phyloP scores from a whole-genome alignment of 2,113 vertebrate genomes.

The Tautogolabrus adspersus region DNA sequence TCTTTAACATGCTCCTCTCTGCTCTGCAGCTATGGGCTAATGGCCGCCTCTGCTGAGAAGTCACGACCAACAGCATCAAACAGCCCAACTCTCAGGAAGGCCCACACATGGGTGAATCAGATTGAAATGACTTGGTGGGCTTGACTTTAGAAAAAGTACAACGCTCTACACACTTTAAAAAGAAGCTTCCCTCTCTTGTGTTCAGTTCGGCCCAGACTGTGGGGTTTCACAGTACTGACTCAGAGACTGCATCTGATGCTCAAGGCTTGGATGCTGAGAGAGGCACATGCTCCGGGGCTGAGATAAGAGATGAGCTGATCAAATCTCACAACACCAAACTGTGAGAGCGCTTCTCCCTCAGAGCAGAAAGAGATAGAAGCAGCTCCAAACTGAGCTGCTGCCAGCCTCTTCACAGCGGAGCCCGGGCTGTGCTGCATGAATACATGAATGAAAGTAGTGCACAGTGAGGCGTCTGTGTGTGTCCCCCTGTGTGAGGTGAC shows the following conservation, averaged over 20 bases:
- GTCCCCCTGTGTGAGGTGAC: conserved; percentile 61
- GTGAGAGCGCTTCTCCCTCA: conserved; percentile 78
- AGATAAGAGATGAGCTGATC: conserved; percentile 84
- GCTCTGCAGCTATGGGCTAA: conserved; percentile 74
- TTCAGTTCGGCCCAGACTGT: conserved; percentile 72
- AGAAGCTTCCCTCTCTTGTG: conserved; percentile 72
- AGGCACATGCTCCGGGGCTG: conserved; percentile 82
- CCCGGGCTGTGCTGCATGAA: conserved; percentile 80
- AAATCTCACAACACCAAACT: conserved; percentile 78
- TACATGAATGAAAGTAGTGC: conserved; percentile 76
- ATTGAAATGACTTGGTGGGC: conserved; percentile 81
- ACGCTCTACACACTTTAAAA: conserved; percentile 77
- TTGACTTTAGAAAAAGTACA: conserved; percentile 71
- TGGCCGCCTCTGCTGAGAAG: conserved; percentile 69
- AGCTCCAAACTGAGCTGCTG: conserved; percentile 82
- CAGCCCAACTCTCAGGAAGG: conserved; percentile 77
- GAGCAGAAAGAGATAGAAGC: conserved; percentile 82
- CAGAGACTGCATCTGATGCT: conserved; percentile 79
- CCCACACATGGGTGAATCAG: conserved; percentile 79
- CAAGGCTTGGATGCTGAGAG: conserved; percentile 79
- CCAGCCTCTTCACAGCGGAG: conserved; percentile 83
- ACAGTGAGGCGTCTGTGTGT: conserved; percentile 70
- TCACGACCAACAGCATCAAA: conserved; percentile 75
- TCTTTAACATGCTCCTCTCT: conserved; percentile 30
- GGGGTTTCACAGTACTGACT: conserved; percentile 73